Evolutionary conservation across 2,797 vertebrate genomes (phyloP).

Genomic region (Rhadinocentrus ornatus): DNA sequence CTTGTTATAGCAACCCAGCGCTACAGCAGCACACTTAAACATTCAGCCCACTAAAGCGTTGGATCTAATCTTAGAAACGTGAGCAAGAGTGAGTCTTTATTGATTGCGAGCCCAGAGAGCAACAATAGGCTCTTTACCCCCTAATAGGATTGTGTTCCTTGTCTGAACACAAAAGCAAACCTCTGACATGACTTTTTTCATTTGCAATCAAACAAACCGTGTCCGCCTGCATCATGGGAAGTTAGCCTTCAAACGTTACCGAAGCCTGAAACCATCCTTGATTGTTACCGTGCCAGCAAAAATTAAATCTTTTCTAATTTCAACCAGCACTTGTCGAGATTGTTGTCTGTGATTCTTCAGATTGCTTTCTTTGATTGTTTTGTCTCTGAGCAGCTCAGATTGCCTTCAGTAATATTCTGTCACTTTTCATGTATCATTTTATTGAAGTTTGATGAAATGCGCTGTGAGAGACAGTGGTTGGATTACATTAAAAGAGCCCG

Average conservation of each 20-base stretch:
- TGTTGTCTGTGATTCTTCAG: conserved; percentile 71
- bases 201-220: conserved; percentile 77
- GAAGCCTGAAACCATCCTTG: conserved; percentile 61
- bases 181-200: conserved; percentile 74
- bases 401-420: conserved; percentile 76
- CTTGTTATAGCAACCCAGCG: conserved; percentile 53
- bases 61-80: conserved; percentile 73
- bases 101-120: conserved; percentile 72
- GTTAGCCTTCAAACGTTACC: conserved; percentile 60
- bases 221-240: conserved; percentile 59
- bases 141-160: conserved; percentile 80
- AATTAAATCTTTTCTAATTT: conserved; percentile 80
- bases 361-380: conserved; percentile 81
- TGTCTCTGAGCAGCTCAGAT: conserved; percentile 63
- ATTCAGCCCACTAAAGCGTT: conserved; percentile 62
- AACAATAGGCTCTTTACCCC: conserved; percentile 60
- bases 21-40: conserved; percentile 52
- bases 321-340: conserved; percentile 69
- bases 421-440: conserved; percentile 77
- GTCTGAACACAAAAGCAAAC: conserved; percentile 74
- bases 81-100: conserved; percentile 72
- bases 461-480: conserved; percentile 64
- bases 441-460: conserved; percentile 76
- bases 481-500: conserved; percentile 72
- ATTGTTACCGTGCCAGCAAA: conserved; percentile 59